These are phyloP conservation scores for Proisotoma minuta DNA, from an alignment of 2,888 invertebrate genomes.

Conservation along the genomic window DNA sequence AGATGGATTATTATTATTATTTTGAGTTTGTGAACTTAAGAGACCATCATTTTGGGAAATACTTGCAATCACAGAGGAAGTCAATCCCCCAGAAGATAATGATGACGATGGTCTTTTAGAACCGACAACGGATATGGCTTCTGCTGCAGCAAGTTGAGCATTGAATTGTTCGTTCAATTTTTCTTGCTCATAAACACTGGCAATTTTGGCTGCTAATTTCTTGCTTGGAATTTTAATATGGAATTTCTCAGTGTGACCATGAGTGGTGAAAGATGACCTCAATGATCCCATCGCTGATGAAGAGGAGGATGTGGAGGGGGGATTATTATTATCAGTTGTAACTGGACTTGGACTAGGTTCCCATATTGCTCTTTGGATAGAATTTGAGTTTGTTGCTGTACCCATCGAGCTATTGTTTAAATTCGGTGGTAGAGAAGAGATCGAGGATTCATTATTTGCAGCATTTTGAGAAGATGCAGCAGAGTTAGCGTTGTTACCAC, in stretches of 20 bases:
- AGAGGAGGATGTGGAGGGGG: constrained; percentile 8
- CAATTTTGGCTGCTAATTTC: constrained; percentile 45
- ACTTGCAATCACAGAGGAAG: constrained; percentile 4
- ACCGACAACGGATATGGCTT: constrained; percentile 7
- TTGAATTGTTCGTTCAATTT: constrained; percentile 22
- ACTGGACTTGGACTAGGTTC: constrained; percentile 15
- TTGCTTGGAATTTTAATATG: constrained; percentile 46
- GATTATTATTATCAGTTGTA: no score
- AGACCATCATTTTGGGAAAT: constrained; percentile 11
- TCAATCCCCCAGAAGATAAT: constrained; percentile 7
- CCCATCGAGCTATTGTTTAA: constrained; percentile 6
- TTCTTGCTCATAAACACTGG: constrained; percentile 42
- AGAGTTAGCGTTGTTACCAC: constrained; percentile 1
- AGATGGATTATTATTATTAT: constrained; percentile 14
- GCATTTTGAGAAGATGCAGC: constrained; percentile 12
- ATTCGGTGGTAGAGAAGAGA: constrained; percentile 27
- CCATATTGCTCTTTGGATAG: constrained; percentile 4
- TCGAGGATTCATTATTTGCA: constrained; percentile 18
- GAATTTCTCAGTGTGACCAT: constrained; percentile 19
- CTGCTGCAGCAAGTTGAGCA: constrained; percentile 7
- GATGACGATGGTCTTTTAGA: constrained; percentile 4
- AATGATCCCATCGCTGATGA: constrained; percentile 13
- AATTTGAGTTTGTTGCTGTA: constrained; percentile 6
- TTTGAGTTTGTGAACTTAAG: constrained; percentile 16
- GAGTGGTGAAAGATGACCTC: constrained; percentile 16